Conservation (phyloP, 2,797 vertebrate genomes). For the Potorous gilbertii region DNA sequence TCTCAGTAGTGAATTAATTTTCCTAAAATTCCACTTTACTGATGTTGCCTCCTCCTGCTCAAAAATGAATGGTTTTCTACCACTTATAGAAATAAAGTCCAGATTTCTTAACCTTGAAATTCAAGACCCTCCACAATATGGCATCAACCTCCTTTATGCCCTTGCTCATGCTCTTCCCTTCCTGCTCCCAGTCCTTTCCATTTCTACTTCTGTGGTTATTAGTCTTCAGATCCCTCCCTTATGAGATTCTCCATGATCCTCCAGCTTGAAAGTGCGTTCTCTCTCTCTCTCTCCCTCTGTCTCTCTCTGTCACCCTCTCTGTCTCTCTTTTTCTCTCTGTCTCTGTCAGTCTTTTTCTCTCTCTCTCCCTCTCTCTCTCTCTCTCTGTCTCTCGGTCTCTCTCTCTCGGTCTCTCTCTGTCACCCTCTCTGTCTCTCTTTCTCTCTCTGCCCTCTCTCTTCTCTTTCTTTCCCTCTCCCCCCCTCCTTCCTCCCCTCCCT, state of each 20-base stretch:
- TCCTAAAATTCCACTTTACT: background rate
- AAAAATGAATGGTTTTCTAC: background rate
- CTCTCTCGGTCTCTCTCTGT: too few species aligned
- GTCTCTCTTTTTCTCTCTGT: background rate
- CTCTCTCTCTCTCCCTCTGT: background rate
- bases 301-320: background rate
- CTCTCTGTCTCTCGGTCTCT: accelerated
- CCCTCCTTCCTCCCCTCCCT: background rate
- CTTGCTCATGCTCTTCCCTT: background rate
- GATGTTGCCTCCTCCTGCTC: background rate
- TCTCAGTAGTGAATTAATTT: background rate
- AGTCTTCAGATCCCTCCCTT: background rate
- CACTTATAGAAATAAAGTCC: background rate
- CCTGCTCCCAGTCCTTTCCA: background rate
- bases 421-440: too few species aligned
- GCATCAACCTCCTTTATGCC: background rate
- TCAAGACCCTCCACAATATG: background rate
- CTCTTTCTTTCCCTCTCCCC: background rate
- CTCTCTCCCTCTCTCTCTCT: background rate
- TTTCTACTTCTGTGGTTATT: background rate
- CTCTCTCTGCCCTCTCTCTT: background rate
- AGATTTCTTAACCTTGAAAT: background rate
- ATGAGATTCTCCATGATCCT: background rate
- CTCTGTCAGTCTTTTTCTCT: too few species aligned
- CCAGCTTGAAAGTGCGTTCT: background rate